Percentiles rank a stretch among this genome's conserved stretches.
Evolutionary conservation across 2,888 invertebrate species (phyloP).

Genomic region (Lycophotia porphyrea): DNA sequence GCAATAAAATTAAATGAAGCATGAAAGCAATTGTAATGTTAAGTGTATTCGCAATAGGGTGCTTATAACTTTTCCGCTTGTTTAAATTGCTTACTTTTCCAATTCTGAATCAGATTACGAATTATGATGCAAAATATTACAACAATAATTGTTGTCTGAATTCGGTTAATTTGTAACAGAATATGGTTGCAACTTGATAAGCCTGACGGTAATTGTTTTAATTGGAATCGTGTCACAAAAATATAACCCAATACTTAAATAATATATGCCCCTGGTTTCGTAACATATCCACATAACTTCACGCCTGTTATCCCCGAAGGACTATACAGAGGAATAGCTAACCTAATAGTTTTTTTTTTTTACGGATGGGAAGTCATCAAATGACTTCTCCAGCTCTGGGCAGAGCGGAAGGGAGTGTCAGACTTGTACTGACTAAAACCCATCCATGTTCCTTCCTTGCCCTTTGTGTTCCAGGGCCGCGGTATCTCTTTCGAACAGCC

Average conservation of each 20-base stretch:
- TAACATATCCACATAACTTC: background rate
- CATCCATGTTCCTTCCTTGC: too few species aligned
- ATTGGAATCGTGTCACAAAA: background rate
- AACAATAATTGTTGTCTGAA: background rate
- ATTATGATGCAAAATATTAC: background rate
- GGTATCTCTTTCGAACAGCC: too few species aligned
- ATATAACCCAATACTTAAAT: background rate
- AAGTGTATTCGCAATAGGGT: background rate
- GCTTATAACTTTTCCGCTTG: background rate
- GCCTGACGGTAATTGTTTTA: background rate
- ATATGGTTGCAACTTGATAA: conserved; percentile 41
- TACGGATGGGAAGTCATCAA: too few species aligned
- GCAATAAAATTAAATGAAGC: background rate
- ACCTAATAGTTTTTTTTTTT: too few species aligned
- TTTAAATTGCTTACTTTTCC: background rate
- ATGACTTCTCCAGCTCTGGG: too few species aligned
- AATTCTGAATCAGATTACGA: conserved; percentile 5
- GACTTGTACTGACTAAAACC: too few species aligned
- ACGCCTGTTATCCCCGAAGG: background rate
- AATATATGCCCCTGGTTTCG: background rate
- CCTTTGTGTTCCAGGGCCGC: too few species aligned
- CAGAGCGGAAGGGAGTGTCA: too few species aligned
- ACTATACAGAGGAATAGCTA: too few species aligned
- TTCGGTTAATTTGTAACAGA: conserved; percentile 4
- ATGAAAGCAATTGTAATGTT: background rate